Percentiles rank a stretch among this genome's conserved stretches.
These are phyloP conservation scores for Hemibagrus guttatus DNA, from an alignment of 2,797 vertebrate species.

Conservation along the genomic window DNA sequence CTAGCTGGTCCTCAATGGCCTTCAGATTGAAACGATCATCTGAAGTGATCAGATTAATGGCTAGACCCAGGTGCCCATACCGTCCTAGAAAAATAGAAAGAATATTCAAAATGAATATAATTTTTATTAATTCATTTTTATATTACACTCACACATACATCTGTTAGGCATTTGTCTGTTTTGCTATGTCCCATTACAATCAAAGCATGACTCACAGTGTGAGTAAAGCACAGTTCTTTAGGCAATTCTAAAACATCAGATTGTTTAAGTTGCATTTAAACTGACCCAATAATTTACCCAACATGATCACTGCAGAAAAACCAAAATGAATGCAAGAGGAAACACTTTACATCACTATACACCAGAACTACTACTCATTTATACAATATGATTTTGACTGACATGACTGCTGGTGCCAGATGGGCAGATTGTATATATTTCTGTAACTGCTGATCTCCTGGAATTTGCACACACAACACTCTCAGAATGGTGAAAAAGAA, in stretches of 20 bases:
- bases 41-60: constrained; percentile 82
- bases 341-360: not conserved
- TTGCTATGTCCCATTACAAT: not conserved
- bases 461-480: not conserved
- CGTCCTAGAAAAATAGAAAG: constrained; percentile 64
- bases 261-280: not conserved
- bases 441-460: not conserved
- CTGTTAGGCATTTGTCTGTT: not conserved
- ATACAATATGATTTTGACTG: not conserved
- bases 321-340: not conserved
- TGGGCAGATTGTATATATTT: not conserved
- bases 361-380: not conserved
- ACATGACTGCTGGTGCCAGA: not conserved
- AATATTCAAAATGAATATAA: not conserved
- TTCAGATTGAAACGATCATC: constrained; percentile 84
- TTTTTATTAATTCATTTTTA: too few species aligned
- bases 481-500: not conserved
- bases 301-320: not conserved
- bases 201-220: not conserved
- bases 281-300: not conserved
- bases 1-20: constrained; percentile 80
- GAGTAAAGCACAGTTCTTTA: not conserved
- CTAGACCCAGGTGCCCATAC: constrained; percentile 80
- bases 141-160: too few species aligned
- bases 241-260: not conserved